Conservation (phyloP, 2,888 invertebrate genomes). For the Euspilapteryx auroguttella region DNA sequence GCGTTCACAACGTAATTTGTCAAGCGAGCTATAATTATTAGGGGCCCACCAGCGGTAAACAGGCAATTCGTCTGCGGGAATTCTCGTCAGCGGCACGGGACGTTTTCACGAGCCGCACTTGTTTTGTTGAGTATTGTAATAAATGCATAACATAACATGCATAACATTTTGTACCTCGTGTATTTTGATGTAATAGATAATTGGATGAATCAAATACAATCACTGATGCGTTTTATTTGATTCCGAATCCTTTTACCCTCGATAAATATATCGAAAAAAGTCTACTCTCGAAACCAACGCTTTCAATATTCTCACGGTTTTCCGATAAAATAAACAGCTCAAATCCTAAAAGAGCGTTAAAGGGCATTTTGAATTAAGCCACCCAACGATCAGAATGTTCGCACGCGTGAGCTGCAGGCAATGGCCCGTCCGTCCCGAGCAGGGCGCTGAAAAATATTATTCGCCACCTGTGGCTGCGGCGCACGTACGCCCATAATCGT, state of each 20-base stretch:
- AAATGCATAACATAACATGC: too few relatives aligned
- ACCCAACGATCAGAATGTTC: constrained; percentile 14
- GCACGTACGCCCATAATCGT: constrained; percentile 27
- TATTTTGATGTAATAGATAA: too few relatives aligned
- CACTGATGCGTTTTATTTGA: too few relatives aligned
- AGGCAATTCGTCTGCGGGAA: constrained; percentile 5
- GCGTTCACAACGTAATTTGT: constrained; percentile 42
- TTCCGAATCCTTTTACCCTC: too few relatives aligned
- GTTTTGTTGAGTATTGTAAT: background rate
- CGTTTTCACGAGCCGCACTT: background rate
- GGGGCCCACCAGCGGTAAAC: constrained; percentile 25
- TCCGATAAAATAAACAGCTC: constrained; percentile 42
- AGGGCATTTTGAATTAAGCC: constrained; percentile 37
- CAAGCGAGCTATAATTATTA: constrained; percentile 54
- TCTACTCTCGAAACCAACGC: too few relatives aligned
- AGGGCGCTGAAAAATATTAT: constrained; percentile 51
- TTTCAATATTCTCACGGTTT: constrained; percentile 40
- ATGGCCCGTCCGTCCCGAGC: constrained; percentile 22
- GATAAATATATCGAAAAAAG: too few relatives aligned
- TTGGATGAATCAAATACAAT: too few relatives aligned
- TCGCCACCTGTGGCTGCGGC: constrained; percentile 52
- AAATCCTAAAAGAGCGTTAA: constrained; percentile 23
- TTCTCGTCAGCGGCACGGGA: constrained; percentile 1
- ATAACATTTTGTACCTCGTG: too few relatives aligned
- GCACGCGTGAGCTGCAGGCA: constrained; percentile 12